Conservation (phyloP, 2,113 vertebrate genomes). For the Corydoras maculifer region DNA sequence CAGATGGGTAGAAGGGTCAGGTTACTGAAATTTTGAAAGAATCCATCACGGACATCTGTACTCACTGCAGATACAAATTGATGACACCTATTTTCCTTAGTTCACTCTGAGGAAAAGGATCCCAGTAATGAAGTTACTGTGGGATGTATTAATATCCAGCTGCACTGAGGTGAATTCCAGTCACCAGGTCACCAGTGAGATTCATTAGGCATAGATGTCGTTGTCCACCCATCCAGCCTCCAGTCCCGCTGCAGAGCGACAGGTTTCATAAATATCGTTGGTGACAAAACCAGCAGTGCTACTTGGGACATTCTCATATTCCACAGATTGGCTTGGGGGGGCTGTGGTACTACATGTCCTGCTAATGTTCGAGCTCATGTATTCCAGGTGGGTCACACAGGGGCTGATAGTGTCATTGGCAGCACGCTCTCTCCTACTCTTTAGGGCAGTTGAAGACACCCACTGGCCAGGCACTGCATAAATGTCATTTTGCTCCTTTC, state of each 20-base stretch:
- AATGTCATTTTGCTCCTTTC: slow-evolving; percentile 54
- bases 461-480: slow-evolving; percentile 56
- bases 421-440: not conserved
- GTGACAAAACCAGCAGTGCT: slow-evolving; percentile 76
- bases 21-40: slow-evolving; percentile 36
- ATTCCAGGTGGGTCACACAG: slow-evolving; percentile 30
- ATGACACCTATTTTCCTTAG: slow-evolving; percentile 38
- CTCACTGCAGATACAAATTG: slow-evolving; percentile 43
- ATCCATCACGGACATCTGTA: slow-evolving; percentile 50
- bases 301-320: slow-evolving; percentile 64
- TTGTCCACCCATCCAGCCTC: slow-evolving; percentile 89
- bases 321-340: slow-evolving; percentile 48
- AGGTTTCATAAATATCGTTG: slow-evolving; percentile 87
- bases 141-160: slow-evolving; percentile 1
- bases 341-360: slow-evolving; percentile 37
- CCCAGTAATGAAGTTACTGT: not conserved
- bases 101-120: slow-evolving; percentile 8
- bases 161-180: slow-evolving; percentile 6
- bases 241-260: slow-evolving; percentile 50
- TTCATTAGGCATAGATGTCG: slow-evolving; percentile 85
- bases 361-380: slow-evolving; percentile 42
- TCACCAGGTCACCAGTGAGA: slow-evolving; percentile 28
- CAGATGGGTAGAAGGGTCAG: slow-evolving; percentile 38
- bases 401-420: not conserved
- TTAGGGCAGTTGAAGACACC: slow-evolving; percentile 49